phyloP scores from a whole-genome alignment of 2,797 vertebrate species.

The Enteromius paludinosus region DNA sequence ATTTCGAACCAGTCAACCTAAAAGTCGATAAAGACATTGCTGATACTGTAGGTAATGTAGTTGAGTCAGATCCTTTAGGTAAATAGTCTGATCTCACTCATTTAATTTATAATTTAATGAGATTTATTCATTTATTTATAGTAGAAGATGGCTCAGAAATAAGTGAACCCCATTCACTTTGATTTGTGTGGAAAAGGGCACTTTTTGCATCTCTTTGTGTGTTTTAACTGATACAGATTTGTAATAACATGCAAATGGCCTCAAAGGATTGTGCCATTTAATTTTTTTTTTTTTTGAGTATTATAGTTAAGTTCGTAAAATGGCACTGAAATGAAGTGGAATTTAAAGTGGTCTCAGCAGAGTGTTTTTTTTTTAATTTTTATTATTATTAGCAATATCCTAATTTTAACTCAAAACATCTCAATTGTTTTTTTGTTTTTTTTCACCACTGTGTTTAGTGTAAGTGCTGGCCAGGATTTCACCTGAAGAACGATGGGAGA shows the following conservation, averaged over 20 bases:
- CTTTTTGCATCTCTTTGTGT: neutral
- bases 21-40: conserved; percentile 63
- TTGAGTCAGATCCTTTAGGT: conserved; percentile 66
- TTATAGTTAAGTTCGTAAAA: neutral
- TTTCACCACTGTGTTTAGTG: conserved; percentile 79
- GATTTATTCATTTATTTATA: neutral
- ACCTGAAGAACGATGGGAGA: conserved; percentile 94
- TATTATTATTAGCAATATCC: neutral
- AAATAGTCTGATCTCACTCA: conserved; percentile 67
- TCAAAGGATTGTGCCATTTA: neutral
- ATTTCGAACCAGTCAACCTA: conserved; percentile 49
- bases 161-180: neutral
- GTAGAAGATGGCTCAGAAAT: neutral
- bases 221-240: neutral
- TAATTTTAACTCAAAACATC: conserved; percentile 32
- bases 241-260: neutral
- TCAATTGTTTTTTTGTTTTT: conserved; percentile 40
- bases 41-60: conserved; percentile 60
- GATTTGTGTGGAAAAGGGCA: neutral
- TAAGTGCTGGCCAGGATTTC: conserved; percentile 98
- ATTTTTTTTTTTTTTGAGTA: neutral
- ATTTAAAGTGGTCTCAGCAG: neutral
- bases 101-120: conserved; percentile 17
- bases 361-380: neutral
- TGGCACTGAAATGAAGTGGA: neutral